Percentiles rank a stretch among this genome's conserved stretches.
These are phyloP conservation scores for Laticauda laticaudata DNA, from an alignment of 2,113 vertebrate genomes.

Conservation along the genomic window DNA sequence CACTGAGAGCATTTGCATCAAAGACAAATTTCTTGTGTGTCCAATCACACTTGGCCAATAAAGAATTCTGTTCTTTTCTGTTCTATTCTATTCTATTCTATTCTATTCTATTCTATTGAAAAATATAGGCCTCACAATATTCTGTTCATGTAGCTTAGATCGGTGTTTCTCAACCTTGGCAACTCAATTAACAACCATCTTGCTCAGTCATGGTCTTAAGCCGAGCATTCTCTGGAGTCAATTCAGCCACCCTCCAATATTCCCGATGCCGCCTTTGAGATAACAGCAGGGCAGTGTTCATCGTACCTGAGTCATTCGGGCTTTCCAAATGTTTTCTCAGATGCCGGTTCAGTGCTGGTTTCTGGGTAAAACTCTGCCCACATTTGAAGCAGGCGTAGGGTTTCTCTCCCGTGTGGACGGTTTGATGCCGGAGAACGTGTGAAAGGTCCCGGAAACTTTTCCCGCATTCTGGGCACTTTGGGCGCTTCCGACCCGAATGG, in stretches of 20 bases:
- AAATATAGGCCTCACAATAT: too few relatives aligned
- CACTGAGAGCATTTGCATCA: too few relatives aligned
- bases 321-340: constrained; percentile 23
- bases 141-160: background rate
- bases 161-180: background rate
- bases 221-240: background rate
- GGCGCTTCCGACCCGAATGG: constrained; percentile 12
- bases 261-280: background rate
- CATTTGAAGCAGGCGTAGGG: constrained; percentile 1
- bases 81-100: too few relatives aligned
- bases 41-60: too few relatives aligned
- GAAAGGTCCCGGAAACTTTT: constrained; percentile 30
- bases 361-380: constrained; percentile 44
- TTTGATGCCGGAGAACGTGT: constrained; percentile 27
- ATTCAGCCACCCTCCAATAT: background rate
- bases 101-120: too few relatives aligned
- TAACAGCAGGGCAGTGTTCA: background rate
- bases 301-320: background rate
- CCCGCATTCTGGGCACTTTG: constrained; percentile 5
- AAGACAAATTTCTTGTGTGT: too few relatives aligned
- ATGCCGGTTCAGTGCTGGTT: constrained; percentile 6
- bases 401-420: constrained; percentile 25
- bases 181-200: background rate
- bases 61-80: too few relatives aligned
- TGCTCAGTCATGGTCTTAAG: background rate